Conservation (phyloP, 37 sponge, comb jelly and placozoan species). For the Aplysina aerophoba region DNA sequence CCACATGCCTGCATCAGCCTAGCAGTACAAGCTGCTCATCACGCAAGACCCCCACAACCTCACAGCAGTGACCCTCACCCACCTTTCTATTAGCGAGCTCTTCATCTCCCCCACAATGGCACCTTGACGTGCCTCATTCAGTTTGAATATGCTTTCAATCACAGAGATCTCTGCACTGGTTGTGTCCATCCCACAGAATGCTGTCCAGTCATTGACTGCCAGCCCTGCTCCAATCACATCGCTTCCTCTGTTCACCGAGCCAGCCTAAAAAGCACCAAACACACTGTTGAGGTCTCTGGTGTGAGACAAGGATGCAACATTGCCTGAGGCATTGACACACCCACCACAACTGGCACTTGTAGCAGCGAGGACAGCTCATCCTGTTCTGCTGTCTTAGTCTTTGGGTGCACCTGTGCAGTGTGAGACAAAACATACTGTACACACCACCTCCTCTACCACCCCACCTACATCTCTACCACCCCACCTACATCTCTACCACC, state of each 20-base stretch:
- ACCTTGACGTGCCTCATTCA: constrained; percentile 71
- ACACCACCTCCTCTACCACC: background rate
- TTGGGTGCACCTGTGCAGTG: constrained; percentile 80
- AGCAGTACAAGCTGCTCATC: no score
- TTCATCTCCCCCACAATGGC: constrained; percentile 75
- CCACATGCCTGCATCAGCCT: no score
- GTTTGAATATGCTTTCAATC: constrained; percentile 96
- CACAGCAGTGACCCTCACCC: no score
- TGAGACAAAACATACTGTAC: background rate
- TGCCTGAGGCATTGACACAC: background rate
- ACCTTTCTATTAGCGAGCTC: constrained; percentile 89
- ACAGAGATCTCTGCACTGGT: constrained; percentile 97
- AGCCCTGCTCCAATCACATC: constrained; percentile 95
- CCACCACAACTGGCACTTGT: constrained; percentile 96
- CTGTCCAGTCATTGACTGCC: constrained; percentile 98
- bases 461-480: background rate
- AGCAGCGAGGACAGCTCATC: constrained; percentile 99
- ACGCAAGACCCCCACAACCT: no score
- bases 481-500: background rate
- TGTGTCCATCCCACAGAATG: constrained; percentile 97
- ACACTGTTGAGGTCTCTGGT: background rate
- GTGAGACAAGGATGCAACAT: background rate
- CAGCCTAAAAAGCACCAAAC: constrained; percentile 61
- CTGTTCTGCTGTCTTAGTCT: constrained; percentile 91
- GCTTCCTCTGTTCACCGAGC: constrained; percentile 98